These are phyloP conservation scores for Brachirus orientalis DNA, from an alignment of 2,113 vertebrate species.

Conservation along the genomic window DNA sequence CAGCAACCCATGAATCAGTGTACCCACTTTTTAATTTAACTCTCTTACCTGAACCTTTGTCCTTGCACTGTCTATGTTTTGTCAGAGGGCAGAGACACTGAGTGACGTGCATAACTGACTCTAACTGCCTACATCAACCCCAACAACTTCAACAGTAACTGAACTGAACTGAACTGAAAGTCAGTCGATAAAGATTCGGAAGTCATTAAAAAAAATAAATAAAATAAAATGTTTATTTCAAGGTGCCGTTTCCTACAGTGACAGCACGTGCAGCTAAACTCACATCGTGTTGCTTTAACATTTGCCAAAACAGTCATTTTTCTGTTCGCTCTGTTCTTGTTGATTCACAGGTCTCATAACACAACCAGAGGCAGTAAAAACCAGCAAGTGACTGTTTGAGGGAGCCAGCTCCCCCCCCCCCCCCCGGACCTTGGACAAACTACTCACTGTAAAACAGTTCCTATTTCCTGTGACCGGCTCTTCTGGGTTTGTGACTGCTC, in stretches of 20 bases:
- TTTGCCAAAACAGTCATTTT: not conserved
- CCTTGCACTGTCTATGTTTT: not conserved
- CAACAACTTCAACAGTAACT: too few species aligned
- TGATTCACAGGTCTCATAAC: conserved; percentile 93
- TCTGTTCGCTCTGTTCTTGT: conserved; percentile 71
- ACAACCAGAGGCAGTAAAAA: conserved; percentile 81
- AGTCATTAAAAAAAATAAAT: too few species aligned
- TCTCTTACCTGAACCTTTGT: not conserved
- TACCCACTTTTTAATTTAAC: not conserved
- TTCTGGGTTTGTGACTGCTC: conserved; percentile 64
- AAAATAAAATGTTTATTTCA: too few species aligned
- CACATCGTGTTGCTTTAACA: not conserved
- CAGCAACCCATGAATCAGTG: too few species aligned
- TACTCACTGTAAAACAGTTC: conserved; percentile 74
- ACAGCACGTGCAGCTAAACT: not conserved
- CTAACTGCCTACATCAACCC: too few species aligned
- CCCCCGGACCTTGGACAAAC: conserved; percentile 80
- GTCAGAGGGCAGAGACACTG: too few species aligned
- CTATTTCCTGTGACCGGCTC: conserved; percentile 70
- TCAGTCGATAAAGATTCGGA: too few species aligned
- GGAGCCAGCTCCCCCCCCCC: conserved; percentile 63
- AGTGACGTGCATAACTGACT: too few species aligned
- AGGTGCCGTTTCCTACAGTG: too few species aligned
- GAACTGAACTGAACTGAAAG: too few species aligned
- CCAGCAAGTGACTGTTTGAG: conserved; percentile 75